These are phyloP conservation scores for Lytechinus variegatus DNA, from an alignment of 35 echinoderm and acorn worm genomes.

Conservation along the genomic window DNA sequence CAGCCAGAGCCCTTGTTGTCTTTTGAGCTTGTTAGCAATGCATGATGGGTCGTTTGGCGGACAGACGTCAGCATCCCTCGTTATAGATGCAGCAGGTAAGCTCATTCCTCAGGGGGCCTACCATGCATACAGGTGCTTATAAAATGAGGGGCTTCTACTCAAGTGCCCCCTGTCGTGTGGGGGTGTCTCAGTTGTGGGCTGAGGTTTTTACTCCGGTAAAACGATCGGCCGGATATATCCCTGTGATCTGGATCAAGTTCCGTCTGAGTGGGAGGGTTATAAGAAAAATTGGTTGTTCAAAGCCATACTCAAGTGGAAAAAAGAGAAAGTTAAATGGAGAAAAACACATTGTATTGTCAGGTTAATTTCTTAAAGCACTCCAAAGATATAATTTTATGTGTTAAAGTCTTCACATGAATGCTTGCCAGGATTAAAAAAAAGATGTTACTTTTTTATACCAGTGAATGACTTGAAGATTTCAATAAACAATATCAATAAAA, in stretches of 20 bases:
- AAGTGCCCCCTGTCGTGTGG: constrained; percentile 3
- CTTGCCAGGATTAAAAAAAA: no score
- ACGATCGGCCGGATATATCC: not conserved
- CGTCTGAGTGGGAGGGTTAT: not conserved
- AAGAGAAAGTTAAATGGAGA: not conserved
- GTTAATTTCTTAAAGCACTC: not conserved
- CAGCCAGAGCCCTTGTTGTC: not conserved
- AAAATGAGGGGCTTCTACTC: constrained; percentile 18
- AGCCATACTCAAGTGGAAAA: not conserved
- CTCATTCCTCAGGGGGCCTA: constrained; percentile 45
- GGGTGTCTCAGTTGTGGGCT: not conserved
- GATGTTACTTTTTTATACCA: not conserved
- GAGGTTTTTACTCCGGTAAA: not conserved
- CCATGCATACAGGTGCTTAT: constrained; percentile 28
- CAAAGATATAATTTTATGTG: not conserved
- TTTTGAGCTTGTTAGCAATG: constrained; percentile 53
- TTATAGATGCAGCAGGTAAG: constrained; percentile 38
- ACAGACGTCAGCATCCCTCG: constrained; percentile 47
- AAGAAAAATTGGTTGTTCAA: not conserved
- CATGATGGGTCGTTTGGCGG: constrained; percentile 41
- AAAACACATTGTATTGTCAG: not conserved
- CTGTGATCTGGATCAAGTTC: not conserved
- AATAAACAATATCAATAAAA: not conserved
- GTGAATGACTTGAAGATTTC: not conserved
- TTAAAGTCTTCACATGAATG: not conserved